Evolutionary conservation across 2,888 invertebrate genomes (phyloP).

Genomic region (Pollenia amentaria): DNA sequence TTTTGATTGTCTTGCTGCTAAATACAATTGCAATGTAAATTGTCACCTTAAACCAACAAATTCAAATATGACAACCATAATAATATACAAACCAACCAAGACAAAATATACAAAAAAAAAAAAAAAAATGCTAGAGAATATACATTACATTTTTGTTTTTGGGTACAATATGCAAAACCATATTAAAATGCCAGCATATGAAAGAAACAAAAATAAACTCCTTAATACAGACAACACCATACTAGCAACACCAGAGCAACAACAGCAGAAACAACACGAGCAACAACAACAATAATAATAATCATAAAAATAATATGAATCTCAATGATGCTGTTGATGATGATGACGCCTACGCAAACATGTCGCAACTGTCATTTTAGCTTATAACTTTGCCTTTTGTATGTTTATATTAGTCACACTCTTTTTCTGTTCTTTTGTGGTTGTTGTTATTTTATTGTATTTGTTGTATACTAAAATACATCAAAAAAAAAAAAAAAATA

Average conservation of each 20-base stretch:
- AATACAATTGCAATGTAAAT: conserved; percentile 78
- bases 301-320: conserved; percentile 71
- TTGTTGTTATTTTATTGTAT: conserved; percentile 22
- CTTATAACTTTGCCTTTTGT: conserved; percentile 82
- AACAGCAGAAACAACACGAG: conserved; percentile 20
- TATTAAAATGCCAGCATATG: conserved; percentile 48
- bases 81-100: conserved; percentile 45
- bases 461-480: conserved; percentile 55
- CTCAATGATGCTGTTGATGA: conserved; percentile 74
- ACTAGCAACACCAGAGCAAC: conserved; percentile 25
- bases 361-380: conserved; percentile 84
- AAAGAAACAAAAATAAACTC: conserved; percentile 66
- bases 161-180: conserved; percentile 57
- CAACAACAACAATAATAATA: conserved; percentile 43
- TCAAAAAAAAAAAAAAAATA: conserved; percentile 13
- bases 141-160: conserved; percentile 61
- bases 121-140: conserved; percentile 34
- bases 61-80: conserved; percentile 66
- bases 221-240: conserved; percentile 55
- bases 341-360: conserved; percentile 82
- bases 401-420: conserved; percentile 83
- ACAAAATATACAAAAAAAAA: neutral
- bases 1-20: conserved; percentile 18
- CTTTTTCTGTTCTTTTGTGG: conserved; percentile 37
- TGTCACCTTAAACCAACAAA: conserved; percentile 78